Percentiles rank a stretch among this genome's conserved stretches.
Conservation (phyloP, 2,888 invertebrate genomes). For the Melinaea menophilus region DNA sequence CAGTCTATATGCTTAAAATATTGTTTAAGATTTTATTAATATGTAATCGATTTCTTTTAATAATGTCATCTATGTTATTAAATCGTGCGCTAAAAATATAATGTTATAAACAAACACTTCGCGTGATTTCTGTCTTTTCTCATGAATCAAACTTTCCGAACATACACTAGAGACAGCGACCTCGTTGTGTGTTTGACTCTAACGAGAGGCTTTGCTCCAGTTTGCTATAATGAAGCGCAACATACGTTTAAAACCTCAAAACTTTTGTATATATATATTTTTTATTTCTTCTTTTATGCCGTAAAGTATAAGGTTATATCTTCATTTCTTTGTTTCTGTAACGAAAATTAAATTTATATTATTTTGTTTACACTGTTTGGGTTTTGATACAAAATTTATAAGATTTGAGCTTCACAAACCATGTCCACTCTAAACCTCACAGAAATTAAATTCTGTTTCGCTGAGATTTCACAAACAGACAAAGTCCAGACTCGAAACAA, state of each 20-base stretch:
- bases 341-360: background rate
- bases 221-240: constrained; percentile 12
- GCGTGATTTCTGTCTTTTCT: constrained; percentile 4
- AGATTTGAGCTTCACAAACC: too few species aligned
- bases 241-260: constrained; percentile 14
- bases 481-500: too few species aligned
- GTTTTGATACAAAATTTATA: too few species aligned
- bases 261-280: constrained; percentile 5
- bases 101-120: background rate
- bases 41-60: too few species aligned
- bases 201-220: constrained; percentile 16
- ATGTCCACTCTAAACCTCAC: too few species aligned
- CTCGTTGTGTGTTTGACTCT: constrained; percentile 8
- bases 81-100: background rate
- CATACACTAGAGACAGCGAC: constrained; percentile 10
- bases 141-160: constrained; percentile 14
- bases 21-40: too few species aligned
- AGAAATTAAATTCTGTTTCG: too few species aligned
- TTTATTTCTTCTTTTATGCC: background rate
- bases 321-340: too few species aligned
- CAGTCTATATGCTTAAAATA: too few species aligned
- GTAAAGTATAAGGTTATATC: background rate
- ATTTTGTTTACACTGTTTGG: too few species aligned
- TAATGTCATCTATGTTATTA: too few species aligned
- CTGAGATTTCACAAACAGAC: too few species aligned